These are phyloP conservation scores for Tachyglossus aculeatus DNA, from an alignment of 2,797 vertebrate species.

Conservation along the genomic window DNA sequence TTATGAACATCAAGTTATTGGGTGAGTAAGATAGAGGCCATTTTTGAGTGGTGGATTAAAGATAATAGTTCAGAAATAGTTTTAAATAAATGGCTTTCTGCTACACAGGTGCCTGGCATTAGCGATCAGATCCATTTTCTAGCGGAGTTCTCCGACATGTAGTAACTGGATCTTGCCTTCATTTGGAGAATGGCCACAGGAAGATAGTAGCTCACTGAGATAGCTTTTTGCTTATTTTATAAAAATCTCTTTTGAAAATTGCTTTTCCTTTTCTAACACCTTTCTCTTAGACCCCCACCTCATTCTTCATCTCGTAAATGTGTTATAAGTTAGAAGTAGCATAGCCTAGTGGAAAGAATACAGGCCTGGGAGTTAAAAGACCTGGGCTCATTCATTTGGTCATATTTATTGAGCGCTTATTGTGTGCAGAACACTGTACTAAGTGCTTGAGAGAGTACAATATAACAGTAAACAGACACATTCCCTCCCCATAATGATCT, in stretches of 20 bases:
- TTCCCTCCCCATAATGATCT: no score
- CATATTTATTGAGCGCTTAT: no score
- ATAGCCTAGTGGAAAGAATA: no score
- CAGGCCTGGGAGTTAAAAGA: no score
- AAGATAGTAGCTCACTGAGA: not conserved
- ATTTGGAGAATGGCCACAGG: not conserved
- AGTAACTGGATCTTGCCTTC: not conserved
- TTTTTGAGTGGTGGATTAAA: slow-evolving; percentile 15
- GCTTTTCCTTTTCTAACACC: not conserved
- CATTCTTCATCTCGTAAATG: not conserved
- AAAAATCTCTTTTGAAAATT: not conserved
- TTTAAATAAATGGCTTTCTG: slow-evolving; percentile 8
- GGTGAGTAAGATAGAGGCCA: slow-evolving; percentile 76
- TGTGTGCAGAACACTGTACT: no score
- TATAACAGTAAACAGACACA: no score
- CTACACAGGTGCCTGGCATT: not conserved
- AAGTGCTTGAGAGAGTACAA: no score
- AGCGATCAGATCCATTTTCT: not conserved
- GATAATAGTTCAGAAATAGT: slow-evolving; percentile 1
- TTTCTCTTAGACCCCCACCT: not conserved
- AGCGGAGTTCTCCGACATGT: not conserved
- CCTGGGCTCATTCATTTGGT: no score
- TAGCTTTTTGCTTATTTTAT: not conserved
- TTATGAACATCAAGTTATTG: slow-evolving; percentile 90
- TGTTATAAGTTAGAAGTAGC: no score